A percentile compares a stretch with the other conserved stretches of the same genome.
These are phyloP conservation scores for Paelopatides confundens DNA, from an alignment of 53 echinoderm and acorn worm species.

Conservation along the genomic window DNA sequence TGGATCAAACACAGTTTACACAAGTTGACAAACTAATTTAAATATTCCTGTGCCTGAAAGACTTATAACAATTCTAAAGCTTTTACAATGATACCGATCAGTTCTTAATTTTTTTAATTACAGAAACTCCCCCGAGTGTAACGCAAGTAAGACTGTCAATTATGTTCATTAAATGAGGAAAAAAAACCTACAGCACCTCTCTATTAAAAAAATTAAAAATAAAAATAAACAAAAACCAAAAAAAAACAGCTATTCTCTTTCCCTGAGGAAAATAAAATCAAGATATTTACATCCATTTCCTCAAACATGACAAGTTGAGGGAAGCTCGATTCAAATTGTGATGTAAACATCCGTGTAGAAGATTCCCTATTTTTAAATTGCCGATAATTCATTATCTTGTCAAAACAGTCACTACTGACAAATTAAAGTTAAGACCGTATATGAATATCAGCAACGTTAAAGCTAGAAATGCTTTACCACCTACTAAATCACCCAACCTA, in stretches of 20 bases:
- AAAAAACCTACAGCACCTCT: too few species aligned
- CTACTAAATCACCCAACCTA: background rate
- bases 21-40: too few species aligned
- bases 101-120: too few species aligned
- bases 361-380: background rate
- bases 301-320: background rate
- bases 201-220: too few species aligned
- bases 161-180: too few species aligned
- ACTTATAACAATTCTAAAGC: too few species aligned
- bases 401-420: background rate
- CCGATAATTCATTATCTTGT: conserved; percentile 22
- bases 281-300: background rate
- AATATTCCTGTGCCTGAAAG: too few species aligned
- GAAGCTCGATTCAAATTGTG: background rate
- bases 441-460: background rate
- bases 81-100: too few species aligned
- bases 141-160: too few species aligned
- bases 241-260: background rate
- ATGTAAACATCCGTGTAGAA: background rate
- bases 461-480: background rate
- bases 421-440: background rate
- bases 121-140: too few species aligned
- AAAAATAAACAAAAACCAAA: background rate
- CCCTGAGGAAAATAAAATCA: background rate
- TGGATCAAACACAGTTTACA: too few species aligned